These are phyloP conservation scores for Laspeyria flexula DNA, from an alignment of 2,888 invertebrate genomes.

Conservation along the genomic window DNA sequence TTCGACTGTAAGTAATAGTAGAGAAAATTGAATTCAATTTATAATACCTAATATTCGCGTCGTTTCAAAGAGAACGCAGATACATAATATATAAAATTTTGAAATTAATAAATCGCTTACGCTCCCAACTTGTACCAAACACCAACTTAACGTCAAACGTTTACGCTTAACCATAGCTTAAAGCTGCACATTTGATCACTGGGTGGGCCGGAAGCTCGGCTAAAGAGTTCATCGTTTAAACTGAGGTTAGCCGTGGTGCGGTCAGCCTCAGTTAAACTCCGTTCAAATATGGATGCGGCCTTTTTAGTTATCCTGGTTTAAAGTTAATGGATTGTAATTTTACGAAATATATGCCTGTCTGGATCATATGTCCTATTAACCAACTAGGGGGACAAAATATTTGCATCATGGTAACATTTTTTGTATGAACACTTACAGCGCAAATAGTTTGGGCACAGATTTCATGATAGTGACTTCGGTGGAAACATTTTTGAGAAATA, in stretches of 20 bases:
- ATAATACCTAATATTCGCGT: too few relatives aligned
- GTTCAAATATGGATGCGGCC: background rate
- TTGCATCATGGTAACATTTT: too few relatives aligned
- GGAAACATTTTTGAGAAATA: too few relatives aligned
- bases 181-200: conserved; percentile 11
- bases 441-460: too few relatives aligned
- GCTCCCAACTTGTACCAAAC: conserved; percentile 15
- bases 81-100: too few relatives aligned
- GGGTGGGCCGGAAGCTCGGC: conserved; percentile 59
- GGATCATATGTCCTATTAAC: too few relatives aligned
- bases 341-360: too few relatives aligned
- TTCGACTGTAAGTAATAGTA: too few relatives aligned
- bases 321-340: background rate
- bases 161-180: conserved; percentile 12
- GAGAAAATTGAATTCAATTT: background rate
- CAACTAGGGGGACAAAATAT: too few relatives aligned
- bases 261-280: background rate
- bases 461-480: too few relatives aligned
- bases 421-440: too few relatives aligned
- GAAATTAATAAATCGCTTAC: conserved; percentile 12
- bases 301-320: background rate
- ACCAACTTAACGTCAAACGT: conserved; percentile 32
- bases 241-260: conserved; percentile 10
- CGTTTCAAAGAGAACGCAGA: too few relatives aligned
- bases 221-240: conserved; percentile 35